Conservation (phyloP, 2,797 vertebrate genomes). For the Hyperoplus immaculatus region DNA sequence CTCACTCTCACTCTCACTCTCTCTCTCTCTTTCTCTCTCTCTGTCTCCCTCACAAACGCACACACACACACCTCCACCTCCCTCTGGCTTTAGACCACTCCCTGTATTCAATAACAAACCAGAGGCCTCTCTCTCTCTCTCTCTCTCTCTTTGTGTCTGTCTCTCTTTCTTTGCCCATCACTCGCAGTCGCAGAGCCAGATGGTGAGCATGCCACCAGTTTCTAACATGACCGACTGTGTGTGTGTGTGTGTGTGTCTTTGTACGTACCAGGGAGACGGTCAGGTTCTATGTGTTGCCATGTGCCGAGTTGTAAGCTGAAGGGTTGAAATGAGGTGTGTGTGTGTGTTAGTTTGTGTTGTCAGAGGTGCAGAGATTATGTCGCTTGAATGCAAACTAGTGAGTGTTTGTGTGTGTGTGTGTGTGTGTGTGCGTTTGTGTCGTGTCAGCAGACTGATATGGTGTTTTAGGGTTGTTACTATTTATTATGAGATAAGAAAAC, state of each 20-base stretch:
- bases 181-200: slow-evolving; percentile 17
- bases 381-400: neutral
- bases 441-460: neutral
- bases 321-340: neutral
- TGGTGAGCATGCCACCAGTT: slow-evolving; percentile 32
- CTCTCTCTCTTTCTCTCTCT: neutral
- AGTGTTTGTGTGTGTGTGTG: neutral
- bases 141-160: neutral
- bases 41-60: neutral
- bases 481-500: too few species aligned
- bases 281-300: neutral
- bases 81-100: slow-evolving; percentile 24
- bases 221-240: slow-evolving; percentile 9
- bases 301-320: neutral
- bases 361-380: neutral
- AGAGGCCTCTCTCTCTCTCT: neutral
- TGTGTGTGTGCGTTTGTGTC: neutral
- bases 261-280: too few species aligned
- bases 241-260: neutral
- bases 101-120: slow-evolving; percentile 12
- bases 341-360: neutral
- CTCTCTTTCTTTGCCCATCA: slow-evolving; percentile 3
- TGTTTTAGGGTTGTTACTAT: too few species aligned
- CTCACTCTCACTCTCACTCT: neutral
- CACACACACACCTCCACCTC: slow-evolving; percentile 6